Evolutionary conservation across 2,113 vertebrate genomes (phyloP).

Genomic region (Platichthys flesus): DNA sequence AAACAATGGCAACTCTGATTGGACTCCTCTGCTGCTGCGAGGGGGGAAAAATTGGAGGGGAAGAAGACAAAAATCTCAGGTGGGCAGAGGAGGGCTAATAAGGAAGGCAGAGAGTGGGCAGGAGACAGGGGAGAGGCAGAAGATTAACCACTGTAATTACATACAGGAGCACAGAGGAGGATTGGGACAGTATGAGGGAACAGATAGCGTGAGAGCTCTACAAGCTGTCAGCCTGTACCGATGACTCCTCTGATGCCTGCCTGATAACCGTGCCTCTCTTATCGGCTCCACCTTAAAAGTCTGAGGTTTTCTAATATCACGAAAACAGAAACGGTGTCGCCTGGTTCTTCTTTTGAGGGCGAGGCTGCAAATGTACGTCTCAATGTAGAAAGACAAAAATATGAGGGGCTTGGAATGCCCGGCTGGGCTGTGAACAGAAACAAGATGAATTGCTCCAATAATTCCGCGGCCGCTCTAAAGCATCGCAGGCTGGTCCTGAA

Average conservation of each 20-base stretch:
- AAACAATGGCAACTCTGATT: constrained; percentile 83
- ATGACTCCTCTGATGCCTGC: constrained; percentile 47
- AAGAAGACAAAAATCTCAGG: constrained; percentile 75
- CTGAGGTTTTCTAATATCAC: constrained; percentile 33
- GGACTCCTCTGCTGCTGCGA: constrained; percentile 70
- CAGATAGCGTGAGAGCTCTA: constrained; percentile 49
- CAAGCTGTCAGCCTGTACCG: constrained; percentile 51
- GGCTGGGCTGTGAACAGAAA: constrained; percentile 5
- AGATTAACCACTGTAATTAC: constrained; percentile 83
- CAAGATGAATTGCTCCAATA: constrained; percentile 54
- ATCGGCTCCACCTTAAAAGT: constrained; percentile 30
- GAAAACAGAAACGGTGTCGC: background rate
- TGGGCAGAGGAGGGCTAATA: constrained; percentile 76
- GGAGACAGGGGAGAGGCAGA: constrained; percentile 60
- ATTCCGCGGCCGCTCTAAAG: constrained; percentile 42
- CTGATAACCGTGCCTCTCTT: constrained; percentile 27
- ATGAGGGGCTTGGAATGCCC: no score
- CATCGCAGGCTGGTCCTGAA: constrained; percentile 7
- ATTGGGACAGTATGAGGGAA: constrained; percentile 53
- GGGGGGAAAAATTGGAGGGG: constrained; percentile 60
- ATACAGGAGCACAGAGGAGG: constrained; percentile 48
- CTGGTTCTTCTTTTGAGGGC: background rate
- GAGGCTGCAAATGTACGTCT: constrained; percentile 2
- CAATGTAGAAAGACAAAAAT: background rate
- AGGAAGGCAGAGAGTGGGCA: constrained; percentile 64